Base-by-base conservation (phyloP, 2,797 vertebrate species). In the Premnoplex brunnescens region DNA sequence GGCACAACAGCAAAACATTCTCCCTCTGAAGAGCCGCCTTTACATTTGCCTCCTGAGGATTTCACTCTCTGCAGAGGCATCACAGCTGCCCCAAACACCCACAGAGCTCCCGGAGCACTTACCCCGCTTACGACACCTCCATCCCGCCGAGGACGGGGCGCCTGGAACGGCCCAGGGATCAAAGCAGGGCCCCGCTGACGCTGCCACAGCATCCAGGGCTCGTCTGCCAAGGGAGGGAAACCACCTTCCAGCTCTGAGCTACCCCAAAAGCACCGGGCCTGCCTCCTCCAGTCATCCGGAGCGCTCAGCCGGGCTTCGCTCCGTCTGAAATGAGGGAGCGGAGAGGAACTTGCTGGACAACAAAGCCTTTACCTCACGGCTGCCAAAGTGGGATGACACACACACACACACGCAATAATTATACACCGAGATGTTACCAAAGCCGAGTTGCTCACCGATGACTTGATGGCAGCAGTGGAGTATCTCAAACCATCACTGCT, bases 271-370 rank as follows among this genome's bases (percentile, higher is more conserved):
- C 11, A 3, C 51, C 12, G 58, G 59, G 0, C 9, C 74, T 26
- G 28, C 55, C 74, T 62, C 59, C 78, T 84, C 15, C 80, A 56
- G 86, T 88, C 78, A 76, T 87, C 66, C 5, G 1, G 75, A 7
- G 46, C 2, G 72, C 91, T 72, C 9, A 3, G 92, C 51, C 15
- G 76, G 67, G 66, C 23, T 14, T 48, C 46, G 7, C 46, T 14
- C 13, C 93, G 52, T 90, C 93, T 95, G 96, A 94, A 97, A 97
- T 96, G 85, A 96, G 82, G 94, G 63, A 64, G 95, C 95, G 71
- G 96, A 96, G 87, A 93, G 97, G 95, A 98, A 98, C 98, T 97
- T 81, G 97, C 97, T 96, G 88, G 95, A 95, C 97, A 95, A 98
- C 97, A 97, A 97, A 91, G 88, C 89, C 90, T 68, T 18, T 54